These are phyloP conservation scores for Arctia plantaginis DNA, from an alignment of 2,888 invertebrate genomes.

Conservation along the genomic window DNA sequence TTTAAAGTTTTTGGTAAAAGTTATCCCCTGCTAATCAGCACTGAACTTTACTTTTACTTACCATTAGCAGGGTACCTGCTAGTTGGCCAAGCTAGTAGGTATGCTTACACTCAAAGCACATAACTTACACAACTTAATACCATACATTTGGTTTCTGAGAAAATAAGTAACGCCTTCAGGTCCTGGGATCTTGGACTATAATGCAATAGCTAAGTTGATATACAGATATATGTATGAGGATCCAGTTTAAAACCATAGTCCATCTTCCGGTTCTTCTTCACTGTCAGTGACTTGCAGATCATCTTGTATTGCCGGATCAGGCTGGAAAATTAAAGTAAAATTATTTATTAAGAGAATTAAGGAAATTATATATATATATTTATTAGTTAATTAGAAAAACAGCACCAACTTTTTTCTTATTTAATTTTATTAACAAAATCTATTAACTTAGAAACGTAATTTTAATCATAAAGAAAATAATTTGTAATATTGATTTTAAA, in stretches of 20 bases:
- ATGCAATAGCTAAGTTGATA: background rate
- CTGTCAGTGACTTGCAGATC: slow-evolving; percentile 84
- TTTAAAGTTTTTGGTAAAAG: too few relatives aligned
- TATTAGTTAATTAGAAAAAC: background rate
- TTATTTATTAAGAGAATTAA: background rate
- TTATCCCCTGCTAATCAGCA: too few relatives aligned
- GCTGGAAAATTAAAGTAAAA: slow-evolving; percentile 59
- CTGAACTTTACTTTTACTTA: too few relatives aligned
- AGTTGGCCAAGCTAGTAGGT: too few relatives aligned
- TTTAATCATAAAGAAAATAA: background rate
- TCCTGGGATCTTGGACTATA: background rate
- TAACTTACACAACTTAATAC: too few relatives aligned
- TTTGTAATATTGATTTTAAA: background rate
- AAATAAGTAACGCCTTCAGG: background rate
- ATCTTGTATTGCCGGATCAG: slow-evolving; percentile 83
- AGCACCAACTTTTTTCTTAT: background rate
- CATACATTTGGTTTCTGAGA: background rate
- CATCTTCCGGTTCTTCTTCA: slow-evolving; percentile 83
- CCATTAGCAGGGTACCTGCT: too few relatives aligned
- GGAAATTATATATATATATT: background rate
- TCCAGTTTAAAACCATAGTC: slow-evolving; percentile 79
- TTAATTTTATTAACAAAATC: background rate
- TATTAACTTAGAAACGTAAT: background rate
- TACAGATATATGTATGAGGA: background rate
- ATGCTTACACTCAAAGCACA: too few relatives aligned